Evolutionary conservation across 2,797 vertebrate species (phyloP).

Genomic region (Eremophila alpestris): DNA sequence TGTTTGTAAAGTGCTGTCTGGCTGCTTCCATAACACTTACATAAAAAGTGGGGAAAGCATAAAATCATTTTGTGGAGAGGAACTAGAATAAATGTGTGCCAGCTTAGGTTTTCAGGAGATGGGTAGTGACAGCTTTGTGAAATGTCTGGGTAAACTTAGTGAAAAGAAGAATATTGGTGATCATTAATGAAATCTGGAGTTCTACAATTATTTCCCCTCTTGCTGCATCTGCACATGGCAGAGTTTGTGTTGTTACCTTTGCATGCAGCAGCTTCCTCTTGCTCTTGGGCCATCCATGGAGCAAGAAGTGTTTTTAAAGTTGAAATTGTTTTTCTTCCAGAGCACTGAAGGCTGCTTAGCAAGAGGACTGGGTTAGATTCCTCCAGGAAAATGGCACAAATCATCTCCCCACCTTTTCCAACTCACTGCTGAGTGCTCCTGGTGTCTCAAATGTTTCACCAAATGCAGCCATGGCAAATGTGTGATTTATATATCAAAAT

Average conservation of each 20-base stretch:
- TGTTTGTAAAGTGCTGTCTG: background rate
- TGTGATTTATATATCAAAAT: background rate
- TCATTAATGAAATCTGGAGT: background rate
- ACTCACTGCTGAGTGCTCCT: background rate
- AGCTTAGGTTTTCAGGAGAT: background rate
- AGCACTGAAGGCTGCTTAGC: background rate
- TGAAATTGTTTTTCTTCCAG: background rate
- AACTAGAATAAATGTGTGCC: background rate
- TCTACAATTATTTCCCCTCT: rapidly evolving
- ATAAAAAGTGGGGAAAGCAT: background rate
- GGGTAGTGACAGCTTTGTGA: background rate
- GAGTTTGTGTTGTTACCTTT: background rate
- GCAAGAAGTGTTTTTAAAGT: rapidly evolving
- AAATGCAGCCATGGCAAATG: rapidly evolving
- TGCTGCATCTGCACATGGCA: rapidly evolving
- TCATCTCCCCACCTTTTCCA: rapidly evolving
- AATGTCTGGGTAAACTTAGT: background rate
- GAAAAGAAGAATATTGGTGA: background rate
- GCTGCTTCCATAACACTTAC: background rate
- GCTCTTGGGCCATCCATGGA: background rate
- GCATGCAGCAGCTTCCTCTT: background rate
- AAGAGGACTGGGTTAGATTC: background rate
- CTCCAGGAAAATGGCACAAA: background rate
- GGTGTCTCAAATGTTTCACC: background rate
- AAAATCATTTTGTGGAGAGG: background rate